Evolutionary conservation across 2,797 vertebrate species (phyloP).

Genomic region (Urosaurus nigricauda): DNA sequence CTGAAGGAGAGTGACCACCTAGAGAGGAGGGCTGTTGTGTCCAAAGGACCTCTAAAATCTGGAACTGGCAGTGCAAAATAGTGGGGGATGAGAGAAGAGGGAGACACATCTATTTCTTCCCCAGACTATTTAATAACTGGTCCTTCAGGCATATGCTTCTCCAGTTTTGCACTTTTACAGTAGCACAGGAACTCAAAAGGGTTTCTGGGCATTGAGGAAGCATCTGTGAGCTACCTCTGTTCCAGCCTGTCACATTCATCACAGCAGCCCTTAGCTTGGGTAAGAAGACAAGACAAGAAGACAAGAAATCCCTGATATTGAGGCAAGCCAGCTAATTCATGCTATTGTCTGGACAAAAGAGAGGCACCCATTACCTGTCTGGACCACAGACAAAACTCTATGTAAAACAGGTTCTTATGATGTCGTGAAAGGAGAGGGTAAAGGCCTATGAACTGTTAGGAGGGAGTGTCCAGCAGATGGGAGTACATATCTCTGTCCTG

Average conservation of each 20-base stretch:
- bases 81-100: neutral
- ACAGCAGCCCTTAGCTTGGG: neutral
- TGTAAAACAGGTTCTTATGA: neutral
- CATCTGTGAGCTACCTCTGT: neutral
- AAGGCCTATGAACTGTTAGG: neutral
- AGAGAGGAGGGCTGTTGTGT: neutral
- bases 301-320: neutral
- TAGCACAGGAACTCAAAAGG: neutral
- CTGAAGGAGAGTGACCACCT: too few relatives aligned
- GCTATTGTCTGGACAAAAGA: neutral
- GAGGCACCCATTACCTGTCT: neutral
- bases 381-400: neutral
- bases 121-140: neutral
- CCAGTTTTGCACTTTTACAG: neutral
- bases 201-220: neutral
- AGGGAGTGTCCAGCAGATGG: neutral
- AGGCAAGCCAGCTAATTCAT: neutral
- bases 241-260: neutral
- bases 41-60: neutral
- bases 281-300: neutral
- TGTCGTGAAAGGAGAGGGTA: neutral
- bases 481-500: neutral
- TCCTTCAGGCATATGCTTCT: neutral
- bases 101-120: neutral
- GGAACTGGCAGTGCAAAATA: neutral